Base-by-base conservation (phyloP, 2,113 vertebrate species). In the Pterocles gutturalis region DNA sequence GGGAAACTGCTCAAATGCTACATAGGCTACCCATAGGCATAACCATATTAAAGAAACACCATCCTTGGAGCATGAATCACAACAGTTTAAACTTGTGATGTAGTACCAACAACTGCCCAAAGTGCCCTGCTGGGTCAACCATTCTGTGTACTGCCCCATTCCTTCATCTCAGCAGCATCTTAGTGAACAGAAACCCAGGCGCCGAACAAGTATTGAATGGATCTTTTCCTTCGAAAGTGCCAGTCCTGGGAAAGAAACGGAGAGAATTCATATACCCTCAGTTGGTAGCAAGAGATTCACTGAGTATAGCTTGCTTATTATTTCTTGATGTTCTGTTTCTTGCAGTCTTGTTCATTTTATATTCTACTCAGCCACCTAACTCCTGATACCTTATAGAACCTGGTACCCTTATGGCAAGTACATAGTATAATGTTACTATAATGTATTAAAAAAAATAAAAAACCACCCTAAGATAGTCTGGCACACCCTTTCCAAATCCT, bases 1-100 rank as follows among this genome's bases (percentile, higher is more conserved):
- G 51, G 24, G 46, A 75, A 81, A 66, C n/a, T 4, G 3, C 18
- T 78, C 5, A 1, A 55, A 55, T 65, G 34, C 24, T 55, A 13
- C 0, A 1, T 15, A 49, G 34, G 54, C 17, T 34, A 55, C 18
- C 4, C 2, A 1, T 11, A 49, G 41, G 41, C 31, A 9, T 33
- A 87, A 49, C 46, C 4, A 2, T 48, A 8, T 55, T 53, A 33
- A 69, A 61, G n/a, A 61, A 53, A 33, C 24, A 9, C 11, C 21
- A 26, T 13, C 21, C 29, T 6, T 57, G 55, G 69, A 55, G 48
- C 22, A 33, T 33, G 34, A 64, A 29, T 53, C 25, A 22, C 43
- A 71, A 26, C 4, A 3, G 36, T 77, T 71, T 38, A 46, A 58
- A 65, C 20, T 58, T 58, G 22, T 18, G 57, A 64, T 19, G 43